Evolutionary conservation across 2,888 invertebrate genomes (phyloP).

Genomic region (Parnassius orleans): DNA sequence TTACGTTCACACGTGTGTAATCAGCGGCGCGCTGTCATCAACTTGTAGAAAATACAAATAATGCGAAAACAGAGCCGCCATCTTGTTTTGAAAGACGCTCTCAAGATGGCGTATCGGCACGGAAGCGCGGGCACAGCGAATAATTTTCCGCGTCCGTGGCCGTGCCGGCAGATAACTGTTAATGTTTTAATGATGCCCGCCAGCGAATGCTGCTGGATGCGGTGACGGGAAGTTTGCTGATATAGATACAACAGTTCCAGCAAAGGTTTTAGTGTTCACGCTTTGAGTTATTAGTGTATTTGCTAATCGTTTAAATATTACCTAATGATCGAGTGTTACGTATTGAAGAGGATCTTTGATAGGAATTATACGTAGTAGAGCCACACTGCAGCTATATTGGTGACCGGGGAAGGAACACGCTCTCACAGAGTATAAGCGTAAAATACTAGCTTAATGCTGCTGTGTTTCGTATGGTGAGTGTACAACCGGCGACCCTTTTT

Average conservation of each 20-base stretch:
- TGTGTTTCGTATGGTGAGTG: no score
- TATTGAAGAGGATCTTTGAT: no score
- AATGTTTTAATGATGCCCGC: constrained; percentile 59
- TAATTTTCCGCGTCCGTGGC: constrained; percentile 77
- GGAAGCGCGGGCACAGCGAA: constrained; percentile 59
- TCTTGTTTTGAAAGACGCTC: constrained; percentile 33
- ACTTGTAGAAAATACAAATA: neutral
- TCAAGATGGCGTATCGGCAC: constrained; percentile 34
- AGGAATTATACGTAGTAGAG: no score
- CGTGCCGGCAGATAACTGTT: constrained; percentile 59
- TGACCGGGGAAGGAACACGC: no score
- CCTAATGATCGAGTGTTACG: no score
- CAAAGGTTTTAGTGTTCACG: constrained; percentile 2
- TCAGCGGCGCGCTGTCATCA: constrained; percentile 14
- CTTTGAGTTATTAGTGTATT: no score
- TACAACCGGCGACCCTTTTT: no score
- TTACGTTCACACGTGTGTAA: constrained; percentile 17
- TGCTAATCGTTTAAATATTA: no score
- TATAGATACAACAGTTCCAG: constrained; percentile 5
- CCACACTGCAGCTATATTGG: no score
- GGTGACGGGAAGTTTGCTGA: constrained; percentile 11
- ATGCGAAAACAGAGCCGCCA: constrained; percentile 28
- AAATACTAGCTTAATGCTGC: no score
- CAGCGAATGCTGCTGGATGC: constrained; percentile 29
- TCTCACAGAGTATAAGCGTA: no score